These are phyloP conservation scores for Monodelphis domestica DNA, from an alignment of 2,797 vertebrate genomes.

Conservation along the genomic window DNA sequence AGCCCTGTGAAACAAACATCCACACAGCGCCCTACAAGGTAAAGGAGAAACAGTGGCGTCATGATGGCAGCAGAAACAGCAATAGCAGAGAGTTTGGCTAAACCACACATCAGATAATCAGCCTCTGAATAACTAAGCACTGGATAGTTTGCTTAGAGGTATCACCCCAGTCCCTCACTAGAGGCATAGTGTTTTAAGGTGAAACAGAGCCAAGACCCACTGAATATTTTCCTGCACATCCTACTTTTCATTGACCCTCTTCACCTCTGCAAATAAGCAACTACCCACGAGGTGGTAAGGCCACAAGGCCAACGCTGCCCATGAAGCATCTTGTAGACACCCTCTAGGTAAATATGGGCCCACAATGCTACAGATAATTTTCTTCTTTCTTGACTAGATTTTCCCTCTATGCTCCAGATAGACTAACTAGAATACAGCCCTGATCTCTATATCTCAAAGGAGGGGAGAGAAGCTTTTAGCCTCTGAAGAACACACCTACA, in stretches of 20 bases:
- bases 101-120: background rate
- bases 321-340: background rate
- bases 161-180: background rate
- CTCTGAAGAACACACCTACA: background rate
- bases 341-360: rapidly evolving
- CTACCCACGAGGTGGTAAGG: background rate
- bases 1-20: background rate
- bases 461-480: background rate
- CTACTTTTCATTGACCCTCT: background rate
- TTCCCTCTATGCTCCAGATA: background rate
- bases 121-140: background rate
- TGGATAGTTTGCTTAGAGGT: background rate
- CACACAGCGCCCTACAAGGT: background rate
- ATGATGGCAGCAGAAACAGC: background rate
- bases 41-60: background rate
- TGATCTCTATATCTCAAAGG: background rate
- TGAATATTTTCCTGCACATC: background rate
- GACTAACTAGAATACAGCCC: background rate
- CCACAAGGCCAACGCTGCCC: slow-evolving; percentile 4
- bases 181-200: background rate
- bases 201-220: background rate
- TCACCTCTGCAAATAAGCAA: background rate
- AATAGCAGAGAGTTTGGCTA: rapidly evolving
- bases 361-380: background rate
- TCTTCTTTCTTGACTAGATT: background rate